Evolutionary conservation across 2,113 vertebrate genomes (phyloP).

Genomic region (Chaetura pelagica): DNA sequence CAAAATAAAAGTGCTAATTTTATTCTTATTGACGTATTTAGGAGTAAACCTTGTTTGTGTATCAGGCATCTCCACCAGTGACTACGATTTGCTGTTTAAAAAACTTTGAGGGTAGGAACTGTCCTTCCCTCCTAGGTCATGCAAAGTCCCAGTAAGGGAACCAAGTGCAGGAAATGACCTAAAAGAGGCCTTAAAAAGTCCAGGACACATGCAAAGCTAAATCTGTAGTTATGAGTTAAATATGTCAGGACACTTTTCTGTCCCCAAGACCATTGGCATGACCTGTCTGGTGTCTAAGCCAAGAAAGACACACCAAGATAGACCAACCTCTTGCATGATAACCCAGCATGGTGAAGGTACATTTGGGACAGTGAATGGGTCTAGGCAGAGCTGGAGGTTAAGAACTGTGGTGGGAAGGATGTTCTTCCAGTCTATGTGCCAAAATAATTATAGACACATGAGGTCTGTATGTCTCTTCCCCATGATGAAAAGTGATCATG

Average conservation of each 20-base stretch:
- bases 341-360: accelerated
- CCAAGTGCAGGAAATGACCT: not conserved
- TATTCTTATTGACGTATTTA: not conserved
- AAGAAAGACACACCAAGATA: not conserved
- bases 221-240: not conserved
- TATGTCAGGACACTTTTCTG: not conserved
- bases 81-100: accelerated
- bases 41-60: not conserved
- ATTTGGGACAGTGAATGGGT: not conserved
- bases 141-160: not conserved
- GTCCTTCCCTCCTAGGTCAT: not conserved
- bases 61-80: not conserved
- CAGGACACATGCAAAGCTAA: not conserved
- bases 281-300: not conserved
- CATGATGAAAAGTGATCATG: not conserved
- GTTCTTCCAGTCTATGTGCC: accelerated
- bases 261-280: not conserved
- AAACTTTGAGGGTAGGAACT: not conserved
- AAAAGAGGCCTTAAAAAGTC: not conserved
- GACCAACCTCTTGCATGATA: accelerated
- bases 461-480: not conserved
- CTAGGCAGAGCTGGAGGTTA: not conserved
- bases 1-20: not conserved
- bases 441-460: not conserved
- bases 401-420: accelerated